Percentiles rank a stretch among this genome's conserved stretches.
Conservation (phyloP, 2,888 invertebrate species). For the Ophioninae sp. region DNA sequence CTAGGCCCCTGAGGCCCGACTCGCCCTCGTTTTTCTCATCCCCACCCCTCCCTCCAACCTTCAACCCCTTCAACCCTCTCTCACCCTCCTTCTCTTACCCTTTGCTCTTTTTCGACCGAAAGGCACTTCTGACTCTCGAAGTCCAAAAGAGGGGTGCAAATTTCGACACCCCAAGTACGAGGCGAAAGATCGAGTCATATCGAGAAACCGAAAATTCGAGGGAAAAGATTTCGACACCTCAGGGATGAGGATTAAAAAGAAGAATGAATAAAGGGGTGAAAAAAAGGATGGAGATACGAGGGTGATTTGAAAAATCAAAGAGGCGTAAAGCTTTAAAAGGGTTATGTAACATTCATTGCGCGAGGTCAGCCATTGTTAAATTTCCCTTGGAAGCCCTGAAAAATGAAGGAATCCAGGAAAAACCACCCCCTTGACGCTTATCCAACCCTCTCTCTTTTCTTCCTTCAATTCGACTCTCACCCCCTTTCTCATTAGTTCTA, state of each 20-base stretch:
- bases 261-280: slow-evolving; percentile 45
- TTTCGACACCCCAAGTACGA: slow-evolving; percentile 41
- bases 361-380: slow-evolving; percentile 80
- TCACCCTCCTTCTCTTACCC: slow-evolving; percentile 53
- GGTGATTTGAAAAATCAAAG: slow-evolving; percentile 80
- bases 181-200: slow-evolving; percentile 18
- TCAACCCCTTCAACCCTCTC: slow-evolving; percentile 38
- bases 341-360: slow-evolving; percentile 81
- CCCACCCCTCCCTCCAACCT: not conserved
- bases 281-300: slow-evolving; percentile 63
- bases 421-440: slow-evolving; percentile 55
- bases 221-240: slow-evolving; percentile 50
- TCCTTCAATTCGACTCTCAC: slow-evolving; percentile 23
- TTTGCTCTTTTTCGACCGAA: slow-evolving; percentile 31
- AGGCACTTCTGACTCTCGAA: slow-evolving; percentile 59
- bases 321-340: slow-evolving; percentile 81
- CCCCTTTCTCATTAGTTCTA: slow-evolving; percentile 18
- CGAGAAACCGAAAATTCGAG: slow-evolving; percentile 61
- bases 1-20: slow-evolving; percentile 75
- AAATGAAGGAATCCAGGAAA: slow-evolving; percentile 61
- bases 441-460: slow-evolving; percentile 51
- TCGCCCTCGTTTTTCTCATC: slow-evolving; percentile 47
- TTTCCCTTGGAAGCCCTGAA: slow-evolving; percentile 75
- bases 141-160: slow-evolving; percentile 23
- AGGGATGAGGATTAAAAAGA: slow-evolving; percentile 25